Evolutionary conservation across 2,888 invertebrate species (phyloP).

Genomic region (Dugesia japonica): DNA sequence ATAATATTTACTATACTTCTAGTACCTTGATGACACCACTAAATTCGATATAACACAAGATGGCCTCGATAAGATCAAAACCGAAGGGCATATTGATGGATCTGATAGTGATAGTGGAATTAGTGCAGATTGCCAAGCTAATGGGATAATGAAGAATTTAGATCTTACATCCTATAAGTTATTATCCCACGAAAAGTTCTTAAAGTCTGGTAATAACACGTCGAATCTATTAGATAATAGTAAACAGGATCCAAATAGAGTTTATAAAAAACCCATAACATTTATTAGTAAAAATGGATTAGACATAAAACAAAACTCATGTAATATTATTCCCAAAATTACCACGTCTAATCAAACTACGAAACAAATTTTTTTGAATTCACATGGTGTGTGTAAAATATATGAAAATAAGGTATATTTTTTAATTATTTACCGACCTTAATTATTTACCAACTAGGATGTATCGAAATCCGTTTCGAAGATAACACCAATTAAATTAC

Average conservation of each 20-base stretch:
- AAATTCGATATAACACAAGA: not conserved
- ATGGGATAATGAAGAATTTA: not conserved
- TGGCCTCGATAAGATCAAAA: not conserved
- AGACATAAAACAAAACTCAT: not conserved
- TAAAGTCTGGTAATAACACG: not conserved
- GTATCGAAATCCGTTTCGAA: not conserved
- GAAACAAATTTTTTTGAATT: not conserved
- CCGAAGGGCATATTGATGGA: conserved; percentile 20
- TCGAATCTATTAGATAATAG: no score
- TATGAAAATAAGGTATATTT: no score
- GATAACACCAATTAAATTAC: not conserved
- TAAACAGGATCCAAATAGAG: no score
- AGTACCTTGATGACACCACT: not conserved
- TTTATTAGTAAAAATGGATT: not conserved
- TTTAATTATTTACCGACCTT: no score
- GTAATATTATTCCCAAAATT: not conserved
- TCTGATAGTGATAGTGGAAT: conserved; percentile 31
- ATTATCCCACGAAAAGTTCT: not conserved
- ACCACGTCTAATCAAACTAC: not conserved
- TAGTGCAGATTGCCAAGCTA: not conserved
- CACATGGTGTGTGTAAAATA: not conserved
- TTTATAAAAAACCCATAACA: not conserved
- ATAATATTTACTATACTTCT: no score
- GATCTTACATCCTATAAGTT: not conserved
- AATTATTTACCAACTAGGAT: no score